Evolutionary conservation across 2,888 invertebrate genomes (phyloP).

Genomic region (Crocallis elinguaria): DNA sequence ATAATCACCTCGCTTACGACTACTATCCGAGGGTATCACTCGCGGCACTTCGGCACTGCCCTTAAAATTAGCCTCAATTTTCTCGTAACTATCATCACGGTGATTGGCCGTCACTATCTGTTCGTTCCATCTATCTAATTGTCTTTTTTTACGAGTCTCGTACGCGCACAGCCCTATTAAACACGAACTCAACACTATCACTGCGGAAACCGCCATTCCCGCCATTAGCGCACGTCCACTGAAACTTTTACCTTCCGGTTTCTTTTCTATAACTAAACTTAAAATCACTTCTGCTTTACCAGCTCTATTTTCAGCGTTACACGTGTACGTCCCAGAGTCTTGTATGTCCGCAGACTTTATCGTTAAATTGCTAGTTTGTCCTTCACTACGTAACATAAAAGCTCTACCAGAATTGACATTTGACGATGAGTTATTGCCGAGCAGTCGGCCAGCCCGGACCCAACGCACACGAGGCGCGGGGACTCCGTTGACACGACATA

Average conservation of each 20-base stretch:
- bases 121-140: conserved; percentile 80
- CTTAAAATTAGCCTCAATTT: conserved; percentile 89
- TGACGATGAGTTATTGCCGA: conserved; percentile 83
- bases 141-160: conserved; percentile 86
- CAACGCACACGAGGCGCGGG: conserved; percentile 90
- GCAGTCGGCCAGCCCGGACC: conserved; percentile 88
- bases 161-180: conserved; percentile 87
- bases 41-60: conserved; percentile 67
- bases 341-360: conserved; percentile 89
- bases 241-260: conserved; percentile 84
- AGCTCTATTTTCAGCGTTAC: conserved; percentile 92
- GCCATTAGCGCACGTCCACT: conserved; percentile 87
- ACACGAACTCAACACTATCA: conserved; percentile 87
- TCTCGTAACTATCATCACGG: conserved; percentile 89
- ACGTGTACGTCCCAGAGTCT: conserved; percentile 91
- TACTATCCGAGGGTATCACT: conserved; percentile 62
- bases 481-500: conserved; percentile 88
- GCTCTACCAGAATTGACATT: conserved; percentile 83
- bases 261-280: conserved; percentile 88
- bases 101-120: conserved; percentile 78
- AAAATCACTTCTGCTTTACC: conserved; percentile 90
- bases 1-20: conserved; percentile 88
- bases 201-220: conserved; percentile 88
- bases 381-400: conserved; percentile 87
- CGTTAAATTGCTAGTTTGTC: conserved; percentile 89